These are phyloP conservation scores for Epinotia brunnichana DNA, from an alignment of 2,888 invertebrate species.

Conservation along the genomic window DNA sequence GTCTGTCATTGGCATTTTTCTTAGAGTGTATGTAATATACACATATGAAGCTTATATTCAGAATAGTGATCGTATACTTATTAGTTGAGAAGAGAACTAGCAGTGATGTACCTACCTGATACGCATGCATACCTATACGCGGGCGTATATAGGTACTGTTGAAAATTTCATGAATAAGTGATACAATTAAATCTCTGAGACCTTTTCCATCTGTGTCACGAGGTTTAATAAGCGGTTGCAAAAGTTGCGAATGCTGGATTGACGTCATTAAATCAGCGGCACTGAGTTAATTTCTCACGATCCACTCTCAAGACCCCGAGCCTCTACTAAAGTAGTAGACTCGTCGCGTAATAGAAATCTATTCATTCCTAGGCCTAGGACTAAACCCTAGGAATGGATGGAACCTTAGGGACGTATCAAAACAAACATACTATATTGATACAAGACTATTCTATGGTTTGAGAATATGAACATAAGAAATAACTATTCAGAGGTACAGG, in stretches of 20 bases:
- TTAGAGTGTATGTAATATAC: neutral
- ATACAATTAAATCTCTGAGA: conserved; percentile 11
- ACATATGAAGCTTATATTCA: neutral
- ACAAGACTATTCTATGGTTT: neutral
- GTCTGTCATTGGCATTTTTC: neutral
- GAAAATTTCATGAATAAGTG: neutral
- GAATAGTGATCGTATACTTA: too few relatives aligned
- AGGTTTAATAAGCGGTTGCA: conserved; percentile 35
- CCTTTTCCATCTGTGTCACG: conserved; percentile 30
- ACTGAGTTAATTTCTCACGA: conserved; percentile 61
- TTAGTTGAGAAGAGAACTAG: neutral
- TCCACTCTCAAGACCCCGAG: conserved; percentile 52
- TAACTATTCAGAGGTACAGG: neutral
- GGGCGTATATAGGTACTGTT: neutral
- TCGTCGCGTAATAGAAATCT: neutral
- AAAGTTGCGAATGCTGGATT: conserved; percentile 37
- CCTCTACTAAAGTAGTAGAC: neutral
- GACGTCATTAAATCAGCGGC: conserved; percentile 49
- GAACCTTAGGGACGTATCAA: neutral
- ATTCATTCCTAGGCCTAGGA: neutral
- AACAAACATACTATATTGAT: neutral
- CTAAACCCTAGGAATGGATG: neutral
- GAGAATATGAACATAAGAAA: too few relatives aligned
- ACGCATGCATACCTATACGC: neutral
- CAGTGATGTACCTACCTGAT: neutral